Conservation (phyloP, 2,888 invertebrate genomes). For the Acrobeloides nanus region DNA sequence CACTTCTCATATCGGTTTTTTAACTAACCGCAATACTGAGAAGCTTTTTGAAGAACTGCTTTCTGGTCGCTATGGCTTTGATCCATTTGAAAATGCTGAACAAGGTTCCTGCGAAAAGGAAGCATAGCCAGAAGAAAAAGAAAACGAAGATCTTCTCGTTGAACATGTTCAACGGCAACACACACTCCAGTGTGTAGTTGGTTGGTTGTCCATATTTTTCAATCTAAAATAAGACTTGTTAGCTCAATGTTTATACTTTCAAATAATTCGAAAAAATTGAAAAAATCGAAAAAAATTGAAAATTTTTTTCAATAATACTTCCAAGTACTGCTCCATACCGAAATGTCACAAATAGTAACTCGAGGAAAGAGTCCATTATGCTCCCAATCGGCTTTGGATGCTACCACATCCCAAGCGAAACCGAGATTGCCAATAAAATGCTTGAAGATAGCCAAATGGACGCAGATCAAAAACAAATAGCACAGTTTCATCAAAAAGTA, state of each 20-base stretch:
- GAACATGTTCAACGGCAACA: constrained; percentile 48
- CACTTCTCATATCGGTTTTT: no score
- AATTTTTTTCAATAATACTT: constrained; percentile 7
- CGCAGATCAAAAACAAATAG: constrained; percentile 37
- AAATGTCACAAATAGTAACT: constrained; percentile 30
- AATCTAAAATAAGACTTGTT: constrained; percentile 11
- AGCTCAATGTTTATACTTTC: not conserved
- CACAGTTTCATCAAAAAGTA: constrained; percentile 50
- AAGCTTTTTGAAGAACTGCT: constrained; percentile 15
- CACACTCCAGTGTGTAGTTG: constrained; percentile 34
- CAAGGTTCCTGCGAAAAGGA: constrained; percentile 22
- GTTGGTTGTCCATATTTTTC: constrained; percentile 18
- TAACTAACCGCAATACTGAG: constrained; percentile 21
- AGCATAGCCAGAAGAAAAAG: constrained; percentile 30
- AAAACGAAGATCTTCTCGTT: constrained; percentile 46
- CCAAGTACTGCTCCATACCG: constrained; percentile 9
- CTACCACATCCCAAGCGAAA: constrained; percentile 20
- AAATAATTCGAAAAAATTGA: no score
- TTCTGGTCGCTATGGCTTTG: constrained; percentile 10
- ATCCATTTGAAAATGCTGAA: constrained; percentile 22
- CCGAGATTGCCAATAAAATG: constrained; percentile 20
- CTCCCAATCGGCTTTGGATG: constrained; percentile 22
- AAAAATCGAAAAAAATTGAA: not conserved
- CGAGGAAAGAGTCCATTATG: constrained; percentile 26
- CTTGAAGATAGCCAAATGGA: constrained; percentile 26